Base-by-base conservation (phyloP, 2,888 invertebrate species). In the Heliconius hortense region DNA sequence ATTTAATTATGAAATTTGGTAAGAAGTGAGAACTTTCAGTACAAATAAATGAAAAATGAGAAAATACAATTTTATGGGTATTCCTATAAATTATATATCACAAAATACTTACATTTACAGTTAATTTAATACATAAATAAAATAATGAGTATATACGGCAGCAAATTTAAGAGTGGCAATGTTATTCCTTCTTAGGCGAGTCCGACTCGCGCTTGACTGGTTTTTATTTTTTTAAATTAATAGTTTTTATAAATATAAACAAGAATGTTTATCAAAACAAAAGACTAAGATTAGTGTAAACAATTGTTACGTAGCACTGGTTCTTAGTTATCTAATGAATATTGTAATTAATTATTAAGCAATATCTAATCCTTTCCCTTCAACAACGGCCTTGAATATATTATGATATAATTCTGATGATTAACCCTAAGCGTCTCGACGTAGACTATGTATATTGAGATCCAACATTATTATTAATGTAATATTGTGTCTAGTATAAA, bases 301-400 rank as follows among this genome's bases (percentile, higher is more conserved):
- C 53, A 53, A 8, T 31, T n/a, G 69, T 69, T 56, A 56, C 8
- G 15, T 31, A 18, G 31, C 13, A 18, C 8, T 21, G 15, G 13
- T 28, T 60, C 13, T 18, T 26, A 26, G 26, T 26, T 24, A 59
- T 60, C 26, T 71, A 43, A 35, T 11, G 24, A 71, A 26, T 59
- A 71, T 71, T 43, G 11, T 71, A 60, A 71, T 69, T 53, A 21
- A n/a, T 18, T 39, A 24, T 56, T 26, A 39, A 59, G 35, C 59
- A 60, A 60, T 60, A 75, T 35, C 64, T 35, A 70, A 70, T 63
- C 59, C 72, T 28, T 72, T 73, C 18, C 35, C 21, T 39, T 43
- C 26, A 63, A 26, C 15, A 39, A 35, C 59, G 21, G 10, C 69
- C 72, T 63, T 76, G 76, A 64, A 39, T 21, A 31, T 24, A 43